These are phyloP conservation scores for Sebastes fasciatus DNA, from an alignment of 2,113 vertebrate species.

Conservation along the genomic window DNA sequence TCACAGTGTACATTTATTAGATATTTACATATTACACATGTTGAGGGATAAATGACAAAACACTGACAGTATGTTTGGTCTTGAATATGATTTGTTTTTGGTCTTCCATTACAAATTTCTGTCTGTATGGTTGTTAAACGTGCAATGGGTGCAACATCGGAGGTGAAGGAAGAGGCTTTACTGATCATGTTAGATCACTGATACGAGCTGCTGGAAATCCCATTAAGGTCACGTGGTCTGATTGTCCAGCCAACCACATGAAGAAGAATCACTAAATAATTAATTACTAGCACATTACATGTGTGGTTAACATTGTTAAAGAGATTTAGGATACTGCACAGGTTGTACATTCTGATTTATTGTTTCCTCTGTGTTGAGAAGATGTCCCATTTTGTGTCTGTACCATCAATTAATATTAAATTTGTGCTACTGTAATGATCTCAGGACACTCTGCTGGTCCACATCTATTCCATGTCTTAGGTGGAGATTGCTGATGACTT, in stretches of 20 bases:
- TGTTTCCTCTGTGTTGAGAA: neutral
- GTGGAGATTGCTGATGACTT: neutral
- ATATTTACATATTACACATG: too few species aligned
- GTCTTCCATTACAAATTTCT: neutral
- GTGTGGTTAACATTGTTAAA: neutral
- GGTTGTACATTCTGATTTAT: too few species aligned
- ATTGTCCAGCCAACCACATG: neutral
- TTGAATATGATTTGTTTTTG: neutral
- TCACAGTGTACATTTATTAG: too few species aligned
- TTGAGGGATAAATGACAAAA: too few species aligned
- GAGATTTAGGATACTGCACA: neutral
- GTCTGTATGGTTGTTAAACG: neutral
- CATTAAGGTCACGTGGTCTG: too few species aligned
- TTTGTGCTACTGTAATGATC: neutral
- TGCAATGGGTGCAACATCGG: too few species aligned
- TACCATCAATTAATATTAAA: neutral
- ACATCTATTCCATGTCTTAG: neutral
- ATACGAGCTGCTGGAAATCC: too few species aligned
- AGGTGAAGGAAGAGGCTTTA: too few species aligned
- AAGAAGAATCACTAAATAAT: neutral
- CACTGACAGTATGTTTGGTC: too few species aligned
- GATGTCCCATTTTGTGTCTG: neutral
- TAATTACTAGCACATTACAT: neutral
- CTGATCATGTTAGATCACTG: too few species aligned
- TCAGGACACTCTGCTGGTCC: too few species aligned